Evolutionary conservation across 2,797 vertebrate genomes (phyloP).

Genomic region (Falco berigora): DNA sequence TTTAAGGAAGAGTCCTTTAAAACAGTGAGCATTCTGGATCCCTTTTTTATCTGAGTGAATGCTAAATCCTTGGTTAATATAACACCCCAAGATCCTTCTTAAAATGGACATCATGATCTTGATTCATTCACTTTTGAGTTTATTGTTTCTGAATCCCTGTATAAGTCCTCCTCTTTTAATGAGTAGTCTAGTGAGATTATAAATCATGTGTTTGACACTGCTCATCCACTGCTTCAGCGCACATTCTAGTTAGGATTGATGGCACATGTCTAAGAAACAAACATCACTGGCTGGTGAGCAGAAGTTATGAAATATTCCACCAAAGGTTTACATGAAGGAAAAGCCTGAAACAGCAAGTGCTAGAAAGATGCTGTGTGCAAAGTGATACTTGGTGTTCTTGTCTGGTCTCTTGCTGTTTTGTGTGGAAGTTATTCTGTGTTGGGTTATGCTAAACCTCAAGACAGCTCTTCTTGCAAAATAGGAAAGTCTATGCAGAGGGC

Average conservation of each 20-base stretch:
- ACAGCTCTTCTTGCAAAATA: not conserved
- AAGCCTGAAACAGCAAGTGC: not conserved
- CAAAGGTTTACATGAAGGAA: not conserved
- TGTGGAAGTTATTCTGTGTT: not conserved
- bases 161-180: not conserved
- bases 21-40: not conserved
- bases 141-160: not conserved
- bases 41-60: not conserved
- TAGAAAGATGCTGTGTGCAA: not conserved
- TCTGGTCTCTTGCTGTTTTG: not conserved
- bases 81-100: not conserved
- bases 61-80: not conserved
- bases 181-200: not conserved
- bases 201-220: not conserved
- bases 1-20: not conserved
- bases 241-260: not conserved
- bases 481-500: not conserved
- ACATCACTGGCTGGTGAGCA: not conserved
- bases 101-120: not conserved
- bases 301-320: not conserved
- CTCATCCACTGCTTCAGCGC: not conserved
- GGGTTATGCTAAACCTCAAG: not conserved
- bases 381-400: not conserved
- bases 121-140: not conserved
- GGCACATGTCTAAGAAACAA: not conserved